Conservation (phyloP, 1,140 invertebrate genomes). For the Batillaria attramentaria region DNA sequence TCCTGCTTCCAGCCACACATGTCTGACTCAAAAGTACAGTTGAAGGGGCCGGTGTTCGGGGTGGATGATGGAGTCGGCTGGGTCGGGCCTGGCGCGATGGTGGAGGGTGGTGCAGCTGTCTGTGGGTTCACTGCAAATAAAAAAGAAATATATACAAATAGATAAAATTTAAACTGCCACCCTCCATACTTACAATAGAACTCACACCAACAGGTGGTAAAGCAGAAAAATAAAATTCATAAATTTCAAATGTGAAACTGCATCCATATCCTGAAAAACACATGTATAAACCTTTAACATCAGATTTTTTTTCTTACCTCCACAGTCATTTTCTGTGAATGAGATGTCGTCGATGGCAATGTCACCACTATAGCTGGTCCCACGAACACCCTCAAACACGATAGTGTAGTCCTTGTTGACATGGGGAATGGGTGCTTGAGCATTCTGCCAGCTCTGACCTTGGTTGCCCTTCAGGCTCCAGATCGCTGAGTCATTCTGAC, state of each 20-base stretch:
- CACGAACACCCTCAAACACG: constrained; percentile 46
- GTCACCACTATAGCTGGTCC: constrained; percentile 45
- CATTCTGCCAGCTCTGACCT: constrained; percentile 53
- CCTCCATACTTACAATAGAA: not conserved
- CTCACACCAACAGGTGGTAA: not conserved
- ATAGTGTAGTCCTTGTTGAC: constrained; percentile 42
- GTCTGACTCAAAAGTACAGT: constrained; percentile 60
- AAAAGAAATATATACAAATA: not conserved
- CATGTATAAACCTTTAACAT: too few species aligned
- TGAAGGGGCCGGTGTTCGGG: constrained; percentile 44
- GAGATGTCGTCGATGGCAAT: constrained; percentile 61
- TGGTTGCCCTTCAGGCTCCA: constrained; percentile 47
- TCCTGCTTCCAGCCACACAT: constrained; percentile 62
- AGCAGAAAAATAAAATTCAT: too few species aligned
- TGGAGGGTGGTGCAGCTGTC: constrained; percentile 11
- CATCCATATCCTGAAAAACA: too few species aligned
- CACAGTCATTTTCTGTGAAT: constrained; percentile 35
- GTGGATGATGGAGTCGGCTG: constrained; percentile 28
- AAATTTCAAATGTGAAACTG: too few species aligned
- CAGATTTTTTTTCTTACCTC: constrained; percentile 12
- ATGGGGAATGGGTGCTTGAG: constrained; percentile 48
- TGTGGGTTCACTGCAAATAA: constrained; percentile 1
- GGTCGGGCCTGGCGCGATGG: constrained; percentile 30
- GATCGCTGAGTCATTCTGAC: constrained; percentile 1
- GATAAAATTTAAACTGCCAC: not conserved